Evolutionary conservation across 2,888 invertebrate genomes (phyloP), one percentile per base, ranked within the genome.

Genomic region (Monochamus alternatus): DNA sequence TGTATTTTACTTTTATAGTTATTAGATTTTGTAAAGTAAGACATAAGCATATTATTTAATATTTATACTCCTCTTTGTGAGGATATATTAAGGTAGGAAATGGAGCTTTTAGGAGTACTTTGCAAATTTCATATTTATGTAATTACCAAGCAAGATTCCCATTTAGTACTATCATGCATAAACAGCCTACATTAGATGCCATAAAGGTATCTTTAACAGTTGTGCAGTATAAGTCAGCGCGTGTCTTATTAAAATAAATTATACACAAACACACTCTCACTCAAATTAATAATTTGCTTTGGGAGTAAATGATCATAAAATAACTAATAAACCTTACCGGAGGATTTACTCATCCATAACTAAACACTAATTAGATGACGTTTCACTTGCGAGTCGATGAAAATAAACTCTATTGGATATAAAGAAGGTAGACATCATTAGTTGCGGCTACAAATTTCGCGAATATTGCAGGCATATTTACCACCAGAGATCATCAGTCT

Each of bases 341-440:
- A 73, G 59, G 64, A 77, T 77, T 75, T 74, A 74, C 74, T 74
- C 77, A 75, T 79, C 73, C 74, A 77, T 60, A 79, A 79, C 66
- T 73, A 64, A 75, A 75, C 59, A 73, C 74, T 79, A 79, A 75
- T 79, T 75, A 75, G 60, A 47, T 58, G 68, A 67, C 66, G 63
- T 74, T 77, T 60, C 66, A 67, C 63, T 73, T 62, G 74, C 22
- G 55, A 44, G 64, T 68, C 62, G 71, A 22, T 63, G 51, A 71
- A 63, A 71, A 71, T 73, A 69, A 66, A 68, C 69, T 66, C 60
- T 60, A 22, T 9, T 59, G 52, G 31, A 73, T 64, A 59, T 70
- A 67, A 63, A 63, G 59, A 59, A 75, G 64, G 72, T 60, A 64
- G 60, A 59, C 64, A 43, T 69, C 72, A 73, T 75, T 72, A 73